Conservation (phyloP, 2,888 invertebrate species). For the Melanostoma mellinum region DNA sequence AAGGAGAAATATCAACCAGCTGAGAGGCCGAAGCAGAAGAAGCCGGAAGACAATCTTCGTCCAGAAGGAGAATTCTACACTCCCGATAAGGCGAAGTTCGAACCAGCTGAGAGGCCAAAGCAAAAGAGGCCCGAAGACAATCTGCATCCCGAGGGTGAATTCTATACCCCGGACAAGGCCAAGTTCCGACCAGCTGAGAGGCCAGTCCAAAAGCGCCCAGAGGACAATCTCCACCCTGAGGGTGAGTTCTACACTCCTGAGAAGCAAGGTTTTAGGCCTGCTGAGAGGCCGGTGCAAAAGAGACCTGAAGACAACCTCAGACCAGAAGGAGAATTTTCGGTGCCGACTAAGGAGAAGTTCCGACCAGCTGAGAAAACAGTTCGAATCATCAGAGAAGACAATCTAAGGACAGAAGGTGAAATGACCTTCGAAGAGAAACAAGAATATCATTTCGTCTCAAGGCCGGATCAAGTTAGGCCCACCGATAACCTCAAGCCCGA, state of each 20-base stretch:
- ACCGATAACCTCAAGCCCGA: constrained; percentile 84
- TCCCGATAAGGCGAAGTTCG: constrained; percentile 83
- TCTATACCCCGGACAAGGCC: constrained; percentile 82
- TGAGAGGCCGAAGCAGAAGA: constrained; percentile 82
- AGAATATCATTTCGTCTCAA: constrained; percentile 83
- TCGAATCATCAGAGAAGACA: constrained; percentile 83
- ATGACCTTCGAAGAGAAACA: constrained; percentile 82
- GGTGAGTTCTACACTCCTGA: constrained; percentile 84
- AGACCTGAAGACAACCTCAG: constrained; percentile 82
- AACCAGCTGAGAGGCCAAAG: constrained; percentile 82
- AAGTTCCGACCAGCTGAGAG: constrained; percentile 82
- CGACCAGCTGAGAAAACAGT: constrained; percentile 82
- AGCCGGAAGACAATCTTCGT: constrained; percentile 83
- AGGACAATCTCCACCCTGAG: constrained; percentile 85
- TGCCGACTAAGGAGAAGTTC: constrained; percentile 63
- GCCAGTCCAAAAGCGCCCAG: constrained; percentile 80
- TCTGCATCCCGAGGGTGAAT: constrained; percentile 84
- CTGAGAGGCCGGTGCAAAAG: constrained; percentile 81
- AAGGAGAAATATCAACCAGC: constrained; percentile 82
- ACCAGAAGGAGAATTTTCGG: constrained; percentile 75
- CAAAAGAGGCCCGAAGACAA: constrained; percentile 83
- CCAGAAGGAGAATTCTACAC: constrained; percentile 84
- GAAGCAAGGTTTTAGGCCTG: constrained; percentile 67
- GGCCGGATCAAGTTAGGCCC: constrained; percentile 80
- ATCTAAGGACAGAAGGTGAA: constrained; percentile 83